Conservation (phyloP, 2,113 vertebrate genomes). For the Oxyura jamaicensis region DNA sequence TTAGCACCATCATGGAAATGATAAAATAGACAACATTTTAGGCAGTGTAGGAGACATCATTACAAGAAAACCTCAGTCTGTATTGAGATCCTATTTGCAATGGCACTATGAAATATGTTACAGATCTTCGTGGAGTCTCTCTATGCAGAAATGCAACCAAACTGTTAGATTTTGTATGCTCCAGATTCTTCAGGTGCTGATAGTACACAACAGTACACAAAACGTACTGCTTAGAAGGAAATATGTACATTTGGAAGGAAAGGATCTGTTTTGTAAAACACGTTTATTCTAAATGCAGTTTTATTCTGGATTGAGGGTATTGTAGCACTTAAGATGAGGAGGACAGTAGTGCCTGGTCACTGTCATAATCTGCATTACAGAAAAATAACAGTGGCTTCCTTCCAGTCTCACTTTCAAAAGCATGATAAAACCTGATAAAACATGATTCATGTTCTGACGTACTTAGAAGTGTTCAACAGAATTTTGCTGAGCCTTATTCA, state of each 20-base stretch:
- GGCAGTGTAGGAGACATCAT: neutral
- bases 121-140: neutral
- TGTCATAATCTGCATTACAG: neutral
- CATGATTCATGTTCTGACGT: neutral
- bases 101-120: neutral
- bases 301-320: neutral
- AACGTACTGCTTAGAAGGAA: neutral
- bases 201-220: neutral
- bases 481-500: neutral
- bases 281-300: neutral
- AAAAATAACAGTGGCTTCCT: neutral
- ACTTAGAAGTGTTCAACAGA: neutral
- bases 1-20: neutral
- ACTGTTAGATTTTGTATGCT: neutral
- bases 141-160: conserved; percentile 11
- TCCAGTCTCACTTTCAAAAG: neutral
- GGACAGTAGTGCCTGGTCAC: neutral
- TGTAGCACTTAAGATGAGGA: neutral
- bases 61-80: neutral
- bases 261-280: neutral
- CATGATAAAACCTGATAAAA: neutral
- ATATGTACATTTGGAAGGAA: neutral
- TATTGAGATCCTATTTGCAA: neutral
- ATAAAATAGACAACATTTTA: neutral
- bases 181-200: neutral